Evolutionary conservation across 2,797 vertebrate species (phyloP).

Genomic region (Pseudopleuronectes americanus): DNA sequence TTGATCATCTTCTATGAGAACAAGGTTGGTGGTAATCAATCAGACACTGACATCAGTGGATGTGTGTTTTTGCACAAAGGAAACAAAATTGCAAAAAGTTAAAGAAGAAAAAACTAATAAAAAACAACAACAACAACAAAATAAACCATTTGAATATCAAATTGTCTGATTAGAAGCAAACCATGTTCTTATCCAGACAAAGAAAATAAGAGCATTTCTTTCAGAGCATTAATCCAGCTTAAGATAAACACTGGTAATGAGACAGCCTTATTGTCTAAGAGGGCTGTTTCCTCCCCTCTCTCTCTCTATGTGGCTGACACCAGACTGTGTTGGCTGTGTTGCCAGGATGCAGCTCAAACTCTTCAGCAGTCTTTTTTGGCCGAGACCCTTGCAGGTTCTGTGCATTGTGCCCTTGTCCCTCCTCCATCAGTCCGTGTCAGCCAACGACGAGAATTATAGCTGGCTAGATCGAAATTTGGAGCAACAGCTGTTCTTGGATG

Average conservation of each 20-base stretch:
- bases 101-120: neutral
- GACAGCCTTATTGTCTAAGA: constrained; percentile 50
- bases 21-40: constrained; percentile 12
- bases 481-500: constrained; percentile 72
- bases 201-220: constrained; percentile 34
- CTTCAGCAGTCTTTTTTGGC: constrained; percentile 42
- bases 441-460: constrained; percentile 66
- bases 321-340: constrained; percentile 69
- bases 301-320: constrained; percentile 59
- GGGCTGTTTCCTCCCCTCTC: constrained; percentile 33
- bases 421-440: constrained; percentile 46
- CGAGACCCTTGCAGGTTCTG: constrained; percentile 59
- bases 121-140: neutral
- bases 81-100: too few relatives aligned
- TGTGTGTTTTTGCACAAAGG: neutral
- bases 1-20: neutral
- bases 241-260: constrained; percentile 67
- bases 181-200: too few relatives aligned
- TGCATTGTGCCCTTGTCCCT: constrained; percentile 70
- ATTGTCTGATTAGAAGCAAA: neutral
- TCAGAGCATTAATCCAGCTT: constrained; percentile 56
- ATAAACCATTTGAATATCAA: constrained; percentile 1
- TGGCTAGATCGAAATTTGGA: constrained; percentile 69
- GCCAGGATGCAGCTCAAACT: constrained; percentile 76
- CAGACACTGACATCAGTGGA: constrained; percentile 15